These are phyloP conservation scores for Cataglyphis livida DNA, from an alignment of 2,888 invertebrate species.

Conservation along the genomic window DNA sequence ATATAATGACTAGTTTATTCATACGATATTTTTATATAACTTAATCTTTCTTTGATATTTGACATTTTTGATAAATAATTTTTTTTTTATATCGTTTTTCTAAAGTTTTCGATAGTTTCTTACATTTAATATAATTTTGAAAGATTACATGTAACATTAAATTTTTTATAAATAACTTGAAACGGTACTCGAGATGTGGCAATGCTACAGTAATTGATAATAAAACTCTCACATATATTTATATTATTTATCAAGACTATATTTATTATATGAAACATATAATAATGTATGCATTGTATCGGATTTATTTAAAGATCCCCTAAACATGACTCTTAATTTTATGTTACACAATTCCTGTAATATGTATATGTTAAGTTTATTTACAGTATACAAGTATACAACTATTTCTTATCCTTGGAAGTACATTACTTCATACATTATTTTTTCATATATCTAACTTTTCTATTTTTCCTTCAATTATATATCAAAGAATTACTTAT, in stretches of 20 bases:
- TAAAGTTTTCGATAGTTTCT: not conserved
- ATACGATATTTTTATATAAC: not conserved
- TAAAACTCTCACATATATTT: not conserved
- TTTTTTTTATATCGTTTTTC: not conserved
- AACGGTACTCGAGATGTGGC: not conserved
- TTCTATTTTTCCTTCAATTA: not conserved
- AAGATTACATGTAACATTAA: not conserved
- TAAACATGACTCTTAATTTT: not conserved
- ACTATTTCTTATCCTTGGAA: not conserved
- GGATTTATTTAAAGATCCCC: slow-evolving; percentile 1
- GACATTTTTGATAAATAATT: not conserved
- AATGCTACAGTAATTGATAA: not conserved
- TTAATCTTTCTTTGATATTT: not conserved
- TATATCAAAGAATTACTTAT: not conserved
- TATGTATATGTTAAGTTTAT: not conserved
- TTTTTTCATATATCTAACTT: not conserved
- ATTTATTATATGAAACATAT: not conserved
- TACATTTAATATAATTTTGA: not conserved
- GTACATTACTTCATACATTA: not conserved
- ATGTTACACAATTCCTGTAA: not conserved
- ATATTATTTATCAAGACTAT: not conserved
- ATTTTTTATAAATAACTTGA: not conserved
- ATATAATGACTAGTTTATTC: slow-evolving; percentile 15
- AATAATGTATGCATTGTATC: not conserved
- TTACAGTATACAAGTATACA: not conserved